Conservation (phyloP, 2,888 invertebrate genomes). For the Hymenopus coronatus region DNA sequence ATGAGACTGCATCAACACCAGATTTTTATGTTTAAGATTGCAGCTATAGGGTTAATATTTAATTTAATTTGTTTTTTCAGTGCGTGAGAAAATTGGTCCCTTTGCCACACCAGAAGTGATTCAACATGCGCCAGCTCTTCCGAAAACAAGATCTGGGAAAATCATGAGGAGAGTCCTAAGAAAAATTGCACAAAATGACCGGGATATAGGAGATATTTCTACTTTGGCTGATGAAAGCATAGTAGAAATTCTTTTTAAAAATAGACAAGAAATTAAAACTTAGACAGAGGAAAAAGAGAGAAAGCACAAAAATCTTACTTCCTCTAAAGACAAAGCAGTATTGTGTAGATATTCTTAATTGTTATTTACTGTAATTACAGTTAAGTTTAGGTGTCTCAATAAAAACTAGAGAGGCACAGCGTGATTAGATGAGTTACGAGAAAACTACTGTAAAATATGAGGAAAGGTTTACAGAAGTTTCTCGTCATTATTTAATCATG, state of each 20-base stretch:
- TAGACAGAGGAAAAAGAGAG: neutral
- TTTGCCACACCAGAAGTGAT: slow-evolving; percentile 94
- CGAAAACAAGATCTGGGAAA: slow-evolving; percentile 97
- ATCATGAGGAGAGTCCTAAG: slow-evolving; percentile 95
- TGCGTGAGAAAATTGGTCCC: slow-evolving; percentile 89
- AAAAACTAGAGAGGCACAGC: neutral
- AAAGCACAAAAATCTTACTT: neutral
- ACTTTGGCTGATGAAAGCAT: slow-evolving; percentile 92
- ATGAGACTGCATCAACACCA: too few relatives aligned
- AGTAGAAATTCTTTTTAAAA: slow-evolving; percentile 74
- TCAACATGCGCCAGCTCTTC: slow-evolving; percentile 89
- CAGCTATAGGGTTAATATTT: neutral
- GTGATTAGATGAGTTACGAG: neutral
- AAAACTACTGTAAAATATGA: neutral
- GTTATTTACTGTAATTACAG: slow-evolving; percentile 14
- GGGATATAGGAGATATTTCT: slow-evolving; percentile 87
- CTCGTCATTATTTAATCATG: neutral
- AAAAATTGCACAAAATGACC: slow-evolving; percentile 88
- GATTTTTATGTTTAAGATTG: too few relatives aligned
- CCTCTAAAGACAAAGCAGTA: slow-evolving; percentile 10
- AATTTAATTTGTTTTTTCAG: slow-evolving; percentile 48
- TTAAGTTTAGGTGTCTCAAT: neutral
- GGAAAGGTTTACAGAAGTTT: neutral
- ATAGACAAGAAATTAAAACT: slow-evolving; percentile 46
- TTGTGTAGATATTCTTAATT: slow-evolving; percentile 18